phyloP scores from a whole-genome alignment of 2,113 vertebrate species.

The Rhynchopsitta pachyrhyncha region DNA sequence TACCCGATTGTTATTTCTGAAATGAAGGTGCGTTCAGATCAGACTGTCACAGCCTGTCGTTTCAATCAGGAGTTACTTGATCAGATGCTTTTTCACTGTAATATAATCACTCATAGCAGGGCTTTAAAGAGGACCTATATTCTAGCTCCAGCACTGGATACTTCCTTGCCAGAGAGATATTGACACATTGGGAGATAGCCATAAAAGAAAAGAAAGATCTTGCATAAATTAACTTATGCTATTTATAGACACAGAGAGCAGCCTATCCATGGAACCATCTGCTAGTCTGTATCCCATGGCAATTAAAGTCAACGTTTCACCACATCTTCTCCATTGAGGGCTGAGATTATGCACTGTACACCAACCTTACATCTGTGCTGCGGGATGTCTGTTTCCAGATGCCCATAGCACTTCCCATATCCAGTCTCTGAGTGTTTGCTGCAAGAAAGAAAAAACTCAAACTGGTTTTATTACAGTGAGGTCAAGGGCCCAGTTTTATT shows the following conservation, averaged over 20 bases:
- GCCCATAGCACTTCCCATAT: neutral
- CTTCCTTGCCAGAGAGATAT: neutral
- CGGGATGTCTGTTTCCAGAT: neutral
- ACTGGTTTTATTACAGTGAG: neutral
- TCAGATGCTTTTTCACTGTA: constrained; percentile 34
- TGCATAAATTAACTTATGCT: constrained; percentile 56
- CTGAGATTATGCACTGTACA: constrained; percentile 12
- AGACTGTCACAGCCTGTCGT: constrained; percentile 28
- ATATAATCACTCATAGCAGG: neutral
- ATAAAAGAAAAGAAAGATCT: constrained; percentile 42
- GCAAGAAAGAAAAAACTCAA: neutral
- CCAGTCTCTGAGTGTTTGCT: neutral
- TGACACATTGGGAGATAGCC: neutral
- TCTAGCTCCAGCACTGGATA: neutral
- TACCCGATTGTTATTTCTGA: constrained; percentile 13
- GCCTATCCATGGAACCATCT: constrained; percentile 64
- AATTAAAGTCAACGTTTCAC: constrained; percentile 65
- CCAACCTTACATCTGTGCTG: constrained; percentile 14
- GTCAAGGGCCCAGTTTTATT: neutral
- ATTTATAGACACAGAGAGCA: constrained; percentile 58
- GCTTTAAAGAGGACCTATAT: neutral
- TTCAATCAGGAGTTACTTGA: constrained; percentile 23
- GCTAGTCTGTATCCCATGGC: constrained; percentile 53
- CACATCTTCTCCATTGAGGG: constrained; percentile 28
- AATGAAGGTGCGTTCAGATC: neutral